phyloP scores from a whole-genome alignment of 2,113 vertebrate species.

The Panthera leo region DNA sequence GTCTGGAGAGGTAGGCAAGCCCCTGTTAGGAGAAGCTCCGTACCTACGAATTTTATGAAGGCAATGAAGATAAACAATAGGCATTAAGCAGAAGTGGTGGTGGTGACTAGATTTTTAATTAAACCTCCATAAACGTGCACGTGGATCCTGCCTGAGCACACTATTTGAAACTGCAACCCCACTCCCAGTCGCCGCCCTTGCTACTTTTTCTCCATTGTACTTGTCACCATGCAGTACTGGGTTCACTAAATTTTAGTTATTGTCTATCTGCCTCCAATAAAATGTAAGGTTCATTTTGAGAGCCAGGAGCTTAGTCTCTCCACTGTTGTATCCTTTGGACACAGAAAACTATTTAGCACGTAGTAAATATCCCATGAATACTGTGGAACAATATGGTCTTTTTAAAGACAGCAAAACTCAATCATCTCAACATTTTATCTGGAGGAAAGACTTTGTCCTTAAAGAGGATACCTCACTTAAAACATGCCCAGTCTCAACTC shows the following conservation, averaged over 20 bases:
- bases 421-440: neutral
- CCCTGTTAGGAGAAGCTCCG: neutral
- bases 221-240: neutral
- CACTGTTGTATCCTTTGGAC: neutral
- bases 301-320: neutral
- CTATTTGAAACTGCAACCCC: neutral
- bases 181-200: neutral
- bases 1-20: neutral
- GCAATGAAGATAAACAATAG: conserved; percentile 8
- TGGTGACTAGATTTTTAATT: conserved; percentile 8
- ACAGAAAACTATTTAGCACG: neutral
- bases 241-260: neutral
- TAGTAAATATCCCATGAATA: neutral
- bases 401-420: neutral
- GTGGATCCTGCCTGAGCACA: neutral
- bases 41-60: neutral
- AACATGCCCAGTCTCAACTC: neutral
- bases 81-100: neutral
- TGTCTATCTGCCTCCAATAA: neutral
- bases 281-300: neutral
- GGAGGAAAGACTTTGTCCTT: neutral
- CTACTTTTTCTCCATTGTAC: neutral
- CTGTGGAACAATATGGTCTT: neutral
- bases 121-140: neutral
- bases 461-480: rapidly evolving